These are phyloP conservation scores for Bombus huntii DNA, from an alignment of 1,140 invertebrate genomes.

Conservation along the genomic window DNA sequence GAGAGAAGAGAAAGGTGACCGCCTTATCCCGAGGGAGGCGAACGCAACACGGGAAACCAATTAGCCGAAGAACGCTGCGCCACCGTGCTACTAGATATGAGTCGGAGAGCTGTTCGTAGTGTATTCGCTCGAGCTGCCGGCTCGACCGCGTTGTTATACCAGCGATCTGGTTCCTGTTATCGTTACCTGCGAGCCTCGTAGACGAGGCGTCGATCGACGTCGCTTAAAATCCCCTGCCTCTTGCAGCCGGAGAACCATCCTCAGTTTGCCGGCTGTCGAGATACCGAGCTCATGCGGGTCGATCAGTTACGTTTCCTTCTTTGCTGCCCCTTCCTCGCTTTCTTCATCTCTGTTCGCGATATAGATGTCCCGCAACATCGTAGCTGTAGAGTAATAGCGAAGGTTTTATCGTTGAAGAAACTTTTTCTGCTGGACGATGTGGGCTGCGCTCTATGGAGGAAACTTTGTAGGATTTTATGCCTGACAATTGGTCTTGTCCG, in stretches of 20 bases:
- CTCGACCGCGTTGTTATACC: conserved; percentile 70
- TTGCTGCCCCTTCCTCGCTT: not conserved
- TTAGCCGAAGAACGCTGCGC: conserved; percentile 77
- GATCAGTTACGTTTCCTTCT: conserved; percentile 3
- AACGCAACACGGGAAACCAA: conserved; percentile 82
- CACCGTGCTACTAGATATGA: conserved; percentile 78
- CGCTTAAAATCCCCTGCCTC: conserved; percentile 52
- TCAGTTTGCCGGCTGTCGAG: conserved; percentile 32
- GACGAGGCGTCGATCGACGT: conserved; percentile 55
- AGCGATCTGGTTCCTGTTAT: conserved; percentile 57
- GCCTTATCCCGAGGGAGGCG: conserved; percentile 78
- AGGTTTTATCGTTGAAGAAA: not conserved
- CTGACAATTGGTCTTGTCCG: too few relatives aligned
- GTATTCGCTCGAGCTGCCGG: conserved; percentile 56
- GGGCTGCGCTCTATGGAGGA: not conserved
- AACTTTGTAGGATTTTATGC: too few relatives aligned
- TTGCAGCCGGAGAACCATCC: conserved; percentile 42
- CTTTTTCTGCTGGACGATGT: not conserved
- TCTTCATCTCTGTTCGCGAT: not conserved
- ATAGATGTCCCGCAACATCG: not conserved
- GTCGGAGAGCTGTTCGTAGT: conserved; percentile 50
- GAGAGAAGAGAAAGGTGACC: conserved; percentile 39
- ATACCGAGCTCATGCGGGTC: conserved; percentile 58
- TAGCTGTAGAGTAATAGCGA: not conserved
- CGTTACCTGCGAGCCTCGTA: conserved; percentile 63